These are phyloP conservation scores for Lophochroa leadbeateri DNA, from an alignment of 2,113 vertebrate species.

Conservation along the genomic window DNA sequence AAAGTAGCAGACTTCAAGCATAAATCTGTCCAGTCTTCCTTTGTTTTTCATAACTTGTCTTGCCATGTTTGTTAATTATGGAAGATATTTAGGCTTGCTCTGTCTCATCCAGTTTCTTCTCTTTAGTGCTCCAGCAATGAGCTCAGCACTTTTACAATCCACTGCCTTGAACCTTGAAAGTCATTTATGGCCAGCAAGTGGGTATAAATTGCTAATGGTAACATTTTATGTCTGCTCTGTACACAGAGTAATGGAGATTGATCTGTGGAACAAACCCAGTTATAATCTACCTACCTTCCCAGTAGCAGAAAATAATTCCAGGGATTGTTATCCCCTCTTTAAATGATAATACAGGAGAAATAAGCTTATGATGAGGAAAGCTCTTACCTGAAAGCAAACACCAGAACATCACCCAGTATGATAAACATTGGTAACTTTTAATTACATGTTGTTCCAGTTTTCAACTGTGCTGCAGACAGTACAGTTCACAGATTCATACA, in stretches of 20 bases:
- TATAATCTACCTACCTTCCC: neutral
- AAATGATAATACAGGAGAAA: neutral
- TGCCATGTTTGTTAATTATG: conserved; percentile 62
- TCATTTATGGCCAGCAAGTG: conserved; percentile 24
- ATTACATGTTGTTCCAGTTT: neutral
- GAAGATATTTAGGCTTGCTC: conserved; percentile 51
- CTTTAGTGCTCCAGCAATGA: neutral
- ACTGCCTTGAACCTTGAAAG: conserved; percentile 14
- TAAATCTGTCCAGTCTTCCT: conserved; percentile 44
- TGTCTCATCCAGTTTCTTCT: conserved; percentile 57
- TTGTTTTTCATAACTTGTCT: conserved; percentile 59
- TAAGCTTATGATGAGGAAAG: neutral
- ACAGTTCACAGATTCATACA: neutral
- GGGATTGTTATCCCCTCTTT: neutral
- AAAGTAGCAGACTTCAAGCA: conserved; percentile 45
- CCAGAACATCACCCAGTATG: neutral
- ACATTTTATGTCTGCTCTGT: neutral
- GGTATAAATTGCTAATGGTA: conserved; percentile 9
- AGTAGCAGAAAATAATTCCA: neutral
- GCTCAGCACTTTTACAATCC: conserved; percentile 52
- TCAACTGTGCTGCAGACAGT: neutral
- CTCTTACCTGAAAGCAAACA: conserved; percentile 6
- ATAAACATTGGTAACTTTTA: neutral
- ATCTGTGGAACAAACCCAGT: neutral
- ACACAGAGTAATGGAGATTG: neutral